Base-by-base conservation (phyloP, 2,113 vertebrate species). In the Gallinago paraguaiae region DNA sequence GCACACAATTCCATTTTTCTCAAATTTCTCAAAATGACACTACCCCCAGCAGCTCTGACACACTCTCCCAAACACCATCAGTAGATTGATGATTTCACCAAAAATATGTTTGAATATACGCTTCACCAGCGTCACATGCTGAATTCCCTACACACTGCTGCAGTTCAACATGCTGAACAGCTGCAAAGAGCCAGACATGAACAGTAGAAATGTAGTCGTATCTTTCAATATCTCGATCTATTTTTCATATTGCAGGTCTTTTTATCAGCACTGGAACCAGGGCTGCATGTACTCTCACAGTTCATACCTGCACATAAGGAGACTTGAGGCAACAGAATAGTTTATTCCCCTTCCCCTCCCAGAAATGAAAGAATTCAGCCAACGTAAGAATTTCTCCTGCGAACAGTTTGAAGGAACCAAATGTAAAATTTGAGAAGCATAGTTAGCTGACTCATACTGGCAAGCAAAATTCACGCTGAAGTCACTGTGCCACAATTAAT, bases 191-290 rank as follows among this genome's bases (percentile, higher is more conserved):
- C 82, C 82, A 24, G 24, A 82, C 20, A 39, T 0, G 0, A 78
- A 51, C 43, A 39, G 7, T 3, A 31, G 20, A 80, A 71, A 72
- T 0, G 15, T 0, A 60, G 65, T 27, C 7, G 0, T 8, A 43
- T 39, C 30, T 75, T 87, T 27, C 70, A 48, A 14, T 43, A 53
- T 7, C 28, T 69, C 19, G 2, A 15, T 48, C 64, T 82, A 14
- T 41, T 91, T 90, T 85, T 57, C 11, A 0, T 23, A 48, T 35
- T 57, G 45, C 5, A 18, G 27, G 37, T 88, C 37, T 61, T 51
- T 6, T 18, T 25, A 61, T 1, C 3, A 1, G 54, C 10, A 7
- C 31, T 33, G 69, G 75, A 93, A 64, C 20, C 19, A 35, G 23
- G 11, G 41, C n/a, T 90, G 33, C 56, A 27, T 60, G 3, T 4